A percentile compares a stretch with the other conserved stretches of the same genome.
Evolutionary conservation across 2,888 invertebrate genomes (phyloP).

Genomic region (Patella pellucida): DNA sequence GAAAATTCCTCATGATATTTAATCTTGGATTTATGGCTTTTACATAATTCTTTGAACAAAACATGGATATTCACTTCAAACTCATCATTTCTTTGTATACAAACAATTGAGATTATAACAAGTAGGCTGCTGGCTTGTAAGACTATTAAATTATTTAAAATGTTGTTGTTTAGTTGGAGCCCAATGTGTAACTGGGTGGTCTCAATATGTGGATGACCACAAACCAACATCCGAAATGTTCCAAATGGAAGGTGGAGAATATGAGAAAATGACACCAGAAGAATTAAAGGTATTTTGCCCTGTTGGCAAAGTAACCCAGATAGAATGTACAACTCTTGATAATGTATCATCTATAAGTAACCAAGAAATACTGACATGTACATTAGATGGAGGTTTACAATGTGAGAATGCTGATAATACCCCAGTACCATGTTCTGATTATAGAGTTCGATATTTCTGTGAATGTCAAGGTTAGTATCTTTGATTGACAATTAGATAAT

Average conservation of each 20-base stretch:
- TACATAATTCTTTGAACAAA: too few species aligned
- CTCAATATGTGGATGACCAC: constrained; percentile 13
- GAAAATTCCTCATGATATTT: too few species aligned
- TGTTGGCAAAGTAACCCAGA: constrained; percentile 21
- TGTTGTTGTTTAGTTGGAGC: too few species aligned
- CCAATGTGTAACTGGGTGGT: constrained; percentile 2
- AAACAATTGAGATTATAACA: too few species aligned
- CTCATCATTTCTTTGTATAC: too few species aligned
- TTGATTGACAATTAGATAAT: too few species aligned
- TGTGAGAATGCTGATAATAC: constrained; percentile 73
- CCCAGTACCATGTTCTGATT: constrained; percentile 51
- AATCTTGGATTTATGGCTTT: too few species aligned
- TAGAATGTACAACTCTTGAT: constrained; percentile 52
- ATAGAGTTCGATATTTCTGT: constrained; percentile 57
- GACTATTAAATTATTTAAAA: too few species aligned
- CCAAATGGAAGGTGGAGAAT: constrained; percentile 10
- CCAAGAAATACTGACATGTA: constrained; percentile 48
- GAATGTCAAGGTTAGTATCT: constrained; percentile 71
- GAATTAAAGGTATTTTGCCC: constrained; percentile 16
- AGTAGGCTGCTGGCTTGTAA: too few species aligned
- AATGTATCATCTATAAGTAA: constrained; percentile 40
- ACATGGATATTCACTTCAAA: too few species aligned
- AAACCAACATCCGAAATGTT: constrained; percentile 1
- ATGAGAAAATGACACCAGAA: constrained; percentile 20
- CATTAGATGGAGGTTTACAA: constrained; percentile 79